Percentiles rank a stretch among this genome's conserved stretches.
These are phyloP conservation scores for Drusus annulatus DNA, from an alignment of 1,140 invertebrate genomes.

Conservation along the genomic window DNA sequence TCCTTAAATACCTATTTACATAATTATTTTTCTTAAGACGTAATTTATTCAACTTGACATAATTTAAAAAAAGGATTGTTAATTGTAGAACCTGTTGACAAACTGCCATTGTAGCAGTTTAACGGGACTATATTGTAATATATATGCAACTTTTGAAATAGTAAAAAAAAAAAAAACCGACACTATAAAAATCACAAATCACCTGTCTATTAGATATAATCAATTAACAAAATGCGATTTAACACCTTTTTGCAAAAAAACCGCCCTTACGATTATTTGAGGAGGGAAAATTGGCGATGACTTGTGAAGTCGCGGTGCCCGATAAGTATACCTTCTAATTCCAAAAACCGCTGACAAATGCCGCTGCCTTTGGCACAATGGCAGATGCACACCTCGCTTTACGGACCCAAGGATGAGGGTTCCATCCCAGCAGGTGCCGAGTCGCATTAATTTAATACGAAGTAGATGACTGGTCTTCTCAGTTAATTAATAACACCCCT, in stretches of 20 bases:
- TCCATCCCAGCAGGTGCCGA: slow-evolving; percentile 39
- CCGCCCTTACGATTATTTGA: background rate
- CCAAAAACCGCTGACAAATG: slow-evolving; percentile 34
- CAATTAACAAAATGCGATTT: slow-evolving; percentile 19
- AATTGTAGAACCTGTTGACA: too few species aligned
- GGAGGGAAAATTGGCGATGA: slow-evolving; percentile 28
- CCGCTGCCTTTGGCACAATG: slow-evolving; percentile 15
- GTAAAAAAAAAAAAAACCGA: too few species aligned
- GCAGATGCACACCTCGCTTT: slow-evolving; percentile 37
- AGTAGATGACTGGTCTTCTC: slow-evolving; percentile 4
- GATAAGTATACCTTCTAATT: slow-evolving; percentile 42
- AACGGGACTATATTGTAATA: too few species aligned
- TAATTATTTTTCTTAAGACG: too few species aligned
- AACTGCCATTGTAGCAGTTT: too few species aligned
- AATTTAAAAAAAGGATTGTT: too few species aligned
- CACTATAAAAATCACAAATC: background rate
- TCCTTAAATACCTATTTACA: too few species aligned
- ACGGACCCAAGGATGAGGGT: background rate
- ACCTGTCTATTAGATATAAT: background rate
- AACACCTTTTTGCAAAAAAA: slow-evolving; percentile 35
- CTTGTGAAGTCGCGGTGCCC: slow-evolving; percentile 18
- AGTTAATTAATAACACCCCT: slow-evolving; percentile 27
- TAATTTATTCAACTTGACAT: too few species aligned
- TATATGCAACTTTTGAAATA: too few species aligned
- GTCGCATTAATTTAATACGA: background rate